Percentiles rank a stretch among this genome's conserved stretches.
Evolutionary conservation across 1,140 invertebrate species (phyloP).

Genomic region (Pemphigus obesinymphae): DNA sequence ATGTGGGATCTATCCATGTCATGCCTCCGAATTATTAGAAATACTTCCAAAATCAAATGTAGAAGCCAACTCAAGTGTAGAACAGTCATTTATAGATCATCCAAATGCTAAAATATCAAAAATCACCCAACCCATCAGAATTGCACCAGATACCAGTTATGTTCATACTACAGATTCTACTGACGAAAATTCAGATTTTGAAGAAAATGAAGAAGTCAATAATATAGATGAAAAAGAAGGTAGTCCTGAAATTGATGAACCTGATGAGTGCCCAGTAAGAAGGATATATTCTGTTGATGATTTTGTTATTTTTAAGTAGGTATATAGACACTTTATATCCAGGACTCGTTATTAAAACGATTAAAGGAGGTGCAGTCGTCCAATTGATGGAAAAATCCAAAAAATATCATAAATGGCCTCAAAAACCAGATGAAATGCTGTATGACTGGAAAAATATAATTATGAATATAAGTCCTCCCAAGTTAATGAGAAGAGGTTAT

Average conservation of each 20-base stretch:
- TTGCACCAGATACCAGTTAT: background rate
- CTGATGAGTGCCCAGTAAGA: background rate
- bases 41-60: background rate
- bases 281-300: background rate
- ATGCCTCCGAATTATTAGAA: slow-evolving; percentile 39
- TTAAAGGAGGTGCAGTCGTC: no score
- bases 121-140: background rate
- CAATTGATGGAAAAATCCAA: no score
- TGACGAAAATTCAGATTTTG: background rate
- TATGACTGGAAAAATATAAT: no score
- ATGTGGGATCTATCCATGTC: slow-evolving; percentile 41
- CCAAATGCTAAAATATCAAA: background rate
- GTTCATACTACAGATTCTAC: background rate
- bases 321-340: background rate
- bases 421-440: no score
- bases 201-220: no score
- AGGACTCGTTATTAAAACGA: background rate
- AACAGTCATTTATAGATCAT: background rate
- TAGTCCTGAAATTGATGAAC: no score
- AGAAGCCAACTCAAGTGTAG: background rate
- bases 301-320: background rate
- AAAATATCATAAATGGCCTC: no score
- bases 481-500: no score
- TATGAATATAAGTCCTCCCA: no score
- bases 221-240: background rate